Evolutionary conservation across 2,888 invertebrate genomes (phyloP).

Genomic region (Pseudococcus jackbeardsleyi): DNA sequence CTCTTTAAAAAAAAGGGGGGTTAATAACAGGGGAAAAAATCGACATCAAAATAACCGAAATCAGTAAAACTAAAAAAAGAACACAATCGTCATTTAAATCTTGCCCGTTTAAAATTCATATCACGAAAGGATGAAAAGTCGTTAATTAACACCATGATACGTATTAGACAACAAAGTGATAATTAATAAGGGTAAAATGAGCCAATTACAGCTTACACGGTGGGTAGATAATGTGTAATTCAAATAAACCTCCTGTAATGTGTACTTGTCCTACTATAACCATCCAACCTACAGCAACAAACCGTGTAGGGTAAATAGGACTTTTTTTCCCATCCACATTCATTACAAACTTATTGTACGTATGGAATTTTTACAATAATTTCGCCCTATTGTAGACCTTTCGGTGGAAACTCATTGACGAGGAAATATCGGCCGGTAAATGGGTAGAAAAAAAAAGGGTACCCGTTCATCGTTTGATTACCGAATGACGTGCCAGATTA

Average conservation of each 20-base stretch:
- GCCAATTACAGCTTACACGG: not conserved
- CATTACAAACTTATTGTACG: constrained; percentile 32
- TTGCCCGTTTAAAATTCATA: not conserved
- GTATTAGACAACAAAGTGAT: constrained; percentile 33
- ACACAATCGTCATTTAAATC: not conserved
- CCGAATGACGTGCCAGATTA: not conserved
- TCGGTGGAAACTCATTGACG: not conserved
- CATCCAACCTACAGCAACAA: not conserved
- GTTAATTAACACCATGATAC: constrained; percentile 40
- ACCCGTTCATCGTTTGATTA: not conserved
- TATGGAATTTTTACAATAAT: constrained; percentile 17
- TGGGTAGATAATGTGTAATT: constrained; percentile 16
- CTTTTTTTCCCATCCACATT: not conserved
- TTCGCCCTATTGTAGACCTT: constrained; percentile 33
- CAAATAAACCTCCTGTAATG: not conserved
- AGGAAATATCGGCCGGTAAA: constrained; percentile 4
- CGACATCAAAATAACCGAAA: not conserved
- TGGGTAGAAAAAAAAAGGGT: not conserved
- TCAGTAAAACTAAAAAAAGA: not conserved
- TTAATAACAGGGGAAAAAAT: not conserved
- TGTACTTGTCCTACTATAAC: not conserved
- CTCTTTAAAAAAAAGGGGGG: not conserved
- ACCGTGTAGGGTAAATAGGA: not conserved
- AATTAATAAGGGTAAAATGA: constrained; percentile 43
- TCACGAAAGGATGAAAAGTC: constrained; percentile 4